phyloP scores from a whole-genome alignment of 2,797 vertebrate genomes.

The Danio jaintianensis region DNA sequence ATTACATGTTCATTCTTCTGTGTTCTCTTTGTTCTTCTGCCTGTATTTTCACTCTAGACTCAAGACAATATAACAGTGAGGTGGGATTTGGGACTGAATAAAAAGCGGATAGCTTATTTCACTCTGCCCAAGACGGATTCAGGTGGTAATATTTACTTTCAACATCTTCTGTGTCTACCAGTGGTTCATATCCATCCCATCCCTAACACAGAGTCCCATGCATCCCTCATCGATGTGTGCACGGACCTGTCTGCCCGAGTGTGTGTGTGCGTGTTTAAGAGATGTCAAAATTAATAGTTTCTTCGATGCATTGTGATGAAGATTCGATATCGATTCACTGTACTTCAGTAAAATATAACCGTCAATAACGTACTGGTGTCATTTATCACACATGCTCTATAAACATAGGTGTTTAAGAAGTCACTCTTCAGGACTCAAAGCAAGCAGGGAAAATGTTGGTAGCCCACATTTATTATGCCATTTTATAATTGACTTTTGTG shows the following conservation, averaged over 20 bases:
- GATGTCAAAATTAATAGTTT: no score
- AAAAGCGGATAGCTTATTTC: constrained; percentile 99
- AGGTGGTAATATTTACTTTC: constrained; percentile 80
- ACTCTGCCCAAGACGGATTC: constrained; percentile 99
- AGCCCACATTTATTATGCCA: no score
- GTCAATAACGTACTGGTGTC: no score
- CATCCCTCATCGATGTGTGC: constrained; percentile 70
- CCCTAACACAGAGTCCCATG: constrained; percentile 62
- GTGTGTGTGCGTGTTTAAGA: constrained; percentile 9
- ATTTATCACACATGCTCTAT: no score
- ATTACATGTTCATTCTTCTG: not conserved
- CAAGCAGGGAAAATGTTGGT: no score
- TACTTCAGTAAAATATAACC: no score
- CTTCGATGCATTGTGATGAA: no score
- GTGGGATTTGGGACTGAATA: constrained; percentile 99
- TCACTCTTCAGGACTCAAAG: no score
- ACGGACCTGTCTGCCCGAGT: constrained; percentile 41
- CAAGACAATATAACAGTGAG: constrained; percentile 99
- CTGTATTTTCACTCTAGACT: constrained; percentile 78
- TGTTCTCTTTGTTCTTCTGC: not conserved
- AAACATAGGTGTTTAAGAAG: no score
- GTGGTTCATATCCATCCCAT: constrained; percentile 71
- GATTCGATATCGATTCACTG: no score
- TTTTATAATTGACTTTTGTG: no score
- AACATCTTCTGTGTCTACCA: constrained; percentile 64